Evolutionary conservation across 2,797 vertebrate species (phyloP), one percentile per base, ranked within the genome.

Genomic region (Buphagus erythrorhynchus): DNA sequence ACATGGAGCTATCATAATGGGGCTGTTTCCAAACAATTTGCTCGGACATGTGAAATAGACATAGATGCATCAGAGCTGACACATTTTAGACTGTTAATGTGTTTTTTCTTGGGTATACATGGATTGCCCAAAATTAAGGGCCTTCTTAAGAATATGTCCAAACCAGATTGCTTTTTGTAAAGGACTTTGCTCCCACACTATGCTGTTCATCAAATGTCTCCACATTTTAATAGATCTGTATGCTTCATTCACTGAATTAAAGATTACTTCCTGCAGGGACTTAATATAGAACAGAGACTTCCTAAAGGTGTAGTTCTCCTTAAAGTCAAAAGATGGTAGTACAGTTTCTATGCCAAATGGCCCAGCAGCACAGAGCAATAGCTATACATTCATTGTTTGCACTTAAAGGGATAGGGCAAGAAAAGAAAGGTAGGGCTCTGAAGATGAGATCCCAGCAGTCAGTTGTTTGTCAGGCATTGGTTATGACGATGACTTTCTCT

Each of bases 241-340:
- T 61, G 71, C 82, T 87, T 74, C 3, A 38, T 29, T 79, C 29
- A 10, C 7, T 79, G 28, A 52, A 52, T 87, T 74, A 77, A 65
- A 52, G 29, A 19, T 38, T 52, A 28, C 16, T 83, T 91, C 29
- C 43, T 86, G 35, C 28, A 65, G 54, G 75, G 54, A 58, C 35
- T 84, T 68, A 36, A 21, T 46, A 20, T 13, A 68, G 40, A 82
- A 73, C 16, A 12, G 28, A 69, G 29, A 8, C 31, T 67, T 51
- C 89, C 26, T 80, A 75, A 75, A 86, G 82, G 36, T 96, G 94
- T 93, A 94, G 58, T 96, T 97, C 91, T 95, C 28, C 19, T 91
- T 88, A 31, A 40, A 77, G 91, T 94, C 92, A 95, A 95, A 91
- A 95, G 95, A 92, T 96, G 92, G 89, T 93, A 89, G 88, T 74